These are phyloP conservation scores for Formicarius rufipectus DNA, from an alignment of 2,113 vertebrate genomes.

Conservation along the genomic window DNA sequence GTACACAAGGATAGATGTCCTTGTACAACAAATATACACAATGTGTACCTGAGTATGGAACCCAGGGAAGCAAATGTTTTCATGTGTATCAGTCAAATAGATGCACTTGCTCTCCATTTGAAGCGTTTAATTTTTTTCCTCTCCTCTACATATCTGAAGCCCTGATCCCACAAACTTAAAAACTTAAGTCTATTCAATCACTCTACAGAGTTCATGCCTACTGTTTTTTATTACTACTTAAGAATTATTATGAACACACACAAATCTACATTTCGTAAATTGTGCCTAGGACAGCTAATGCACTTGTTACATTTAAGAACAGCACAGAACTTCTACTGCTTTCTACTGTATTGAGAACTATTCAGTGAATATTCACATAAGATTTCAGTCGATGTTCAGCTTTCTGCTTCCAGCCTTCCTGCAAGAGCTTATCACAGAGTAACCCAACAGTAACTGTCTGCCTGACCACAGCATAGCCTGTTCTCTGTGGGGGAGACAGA, in stretches of 20 bases:
- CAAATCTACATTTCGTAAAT: not conserved
- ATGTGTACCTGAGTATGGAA: not conserved
- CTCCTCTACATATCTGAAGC: not conserved
- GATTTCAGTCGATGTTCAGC: not conserved
- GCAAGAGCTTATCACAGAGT: not conserved
- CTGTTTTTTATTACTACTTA: not conserved
- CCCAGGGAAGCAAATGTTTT: not conserved
- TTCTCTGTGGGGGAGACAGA: not conserved
- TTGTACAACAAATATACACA: not conserved
- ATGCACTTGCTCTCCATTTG: not conserved
- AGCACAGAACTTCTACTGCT: not conserved
- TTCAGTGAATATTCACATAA: not conserved
- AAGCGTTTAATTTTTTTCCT: not conserved
- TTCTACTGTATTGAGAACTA: not conserved
- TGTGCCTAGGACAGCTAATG: not conserved
- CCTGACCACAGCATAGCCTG: no score
- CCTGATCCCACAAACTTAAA: not conserved
- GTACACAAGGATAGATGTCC: rapidly evolving
- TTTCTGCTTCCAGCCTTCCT: not conserved
- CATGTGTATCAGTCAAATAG: not conserved
- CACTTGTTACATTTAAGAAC: not conserved
- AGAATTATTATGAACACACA: not conserved
- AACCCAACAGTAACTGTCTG: not conserved
- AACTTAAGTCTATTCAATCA: not conserved
- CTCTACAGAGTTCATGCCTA: not conserved